Evolutionary conservation across 2,888 invertebrate species (phyloP).

Genomic region (Germaria angustata): DNA sequence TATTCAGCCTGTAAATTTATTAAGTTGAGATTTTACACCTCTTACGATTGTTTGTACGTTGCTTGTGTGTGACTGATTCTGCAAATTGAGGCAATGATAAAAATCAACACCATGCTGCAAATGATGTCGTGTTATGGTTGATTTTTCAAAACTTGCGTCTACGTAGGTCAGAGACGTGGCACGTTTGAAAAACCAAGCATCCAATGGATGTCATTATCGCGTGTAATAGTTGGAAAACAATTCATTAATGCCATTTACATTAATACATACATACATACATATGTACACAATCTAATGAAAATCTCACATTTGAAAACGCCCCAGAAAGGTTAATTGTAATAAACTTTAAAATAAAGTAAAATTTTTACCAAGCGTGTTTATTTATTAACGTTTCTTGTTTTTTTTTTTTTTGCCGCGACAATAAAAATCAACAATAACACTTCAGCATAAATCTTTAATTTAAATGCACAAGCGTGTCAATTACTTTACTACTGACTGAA

Average conservation of each 20-base stretch:
- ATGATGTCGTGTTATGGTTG: not conserved
- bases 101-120: not conserved
- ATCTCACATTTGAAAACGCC: not conserved
- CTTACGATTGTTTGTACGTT: not conserved
- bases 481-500: conserved; percentile 49
- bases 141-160: not conserved
- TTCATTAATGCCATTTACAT: too few relatives aligned
- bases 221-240: not conserved
- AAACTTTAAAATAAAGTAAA: conserved; percentile 14
- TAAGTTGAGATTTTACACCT: not conserved
- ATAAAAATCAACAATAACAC: conserved; percentile 46
- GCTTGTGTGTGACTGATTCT: not conserved
- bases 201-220: not conserved
- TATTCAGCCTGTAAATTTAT: not conserved
- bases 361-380: conserved; percentile 1
- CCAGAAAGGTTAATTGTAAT: conserved; percentile 15
- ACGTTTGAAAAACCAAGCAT: not conserved
- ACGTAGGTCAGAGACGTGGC: conserved; percentile 2
- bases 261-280: too few relatives aligned
- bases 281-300: not conserved
- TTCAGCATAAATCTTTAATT: conserved; percentile 63
- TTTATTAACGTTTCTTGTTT: conserved; percentile 6
- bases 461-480: conserved; percentile 69
- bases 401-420: conserved; percentile 30
- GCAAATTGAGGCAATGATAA: not conserved